A percentile compares a stretch with the other conserved stretches of the same genome.
phyloP scores from a whole-genome alignment of 2,113 vertebrate genomes.

The Merops nubicus region DNA sequence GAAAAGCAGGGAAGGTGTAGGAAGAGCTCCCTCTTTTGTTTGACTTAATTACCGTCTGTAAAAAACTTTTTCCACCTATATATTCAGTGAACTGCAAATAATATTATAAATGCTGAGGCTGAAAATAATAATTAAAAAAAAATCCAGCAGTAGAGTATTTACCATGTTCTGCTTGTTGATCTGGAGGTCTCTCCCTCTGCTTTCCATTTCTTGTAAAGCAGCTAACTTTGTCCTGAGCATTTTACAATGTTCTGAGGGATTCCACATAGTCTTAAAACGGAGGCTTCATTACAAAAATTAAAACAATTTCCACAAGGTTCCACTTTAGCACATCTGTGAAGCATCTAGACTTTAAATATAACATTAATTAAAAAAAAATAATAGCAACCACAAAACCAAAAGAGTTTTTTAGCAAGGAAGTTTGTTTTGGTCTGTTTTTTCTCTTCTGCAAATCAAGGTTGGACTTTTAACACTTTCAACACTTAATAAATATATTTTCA shows the following conservation, averaged over 20 bases:
- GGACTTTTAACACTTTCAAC: neutral
- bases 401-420: neutral
- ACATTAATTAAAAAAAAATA: neutral
- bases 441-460: neutral
- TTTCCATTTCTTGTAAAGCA: neutral
- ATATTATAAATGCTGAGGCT: neutral
- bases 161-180: neutral
- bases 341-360: neutral
- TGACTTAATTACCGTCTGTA: neutral
- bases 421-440: neutral
- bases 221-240: neutral
- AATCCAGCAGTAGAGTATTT: neutral
- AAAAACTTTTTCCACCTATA: neutral
- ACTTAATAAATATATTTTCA: neutral
- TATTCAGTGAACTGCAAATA: neutral
- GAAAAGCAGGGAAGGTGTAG: neutral
- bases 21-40: slow-evolving; percentile 26
- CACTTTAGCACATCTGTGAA: neutral
- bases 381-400: neutral
- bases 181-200: neutral
- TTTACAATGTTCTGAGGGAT: neutral
- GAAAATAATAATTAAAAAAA: neutral
- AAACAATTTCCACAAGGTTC: neutral
- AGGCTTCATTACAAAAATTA: neutral
- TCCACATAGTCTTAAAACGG: neutral